These are phyloP conservation scores for Phyto melanocephala DNA, from an alignment of 2,888 invertebrate genomes.

Conservation along the genomic window DNA sequence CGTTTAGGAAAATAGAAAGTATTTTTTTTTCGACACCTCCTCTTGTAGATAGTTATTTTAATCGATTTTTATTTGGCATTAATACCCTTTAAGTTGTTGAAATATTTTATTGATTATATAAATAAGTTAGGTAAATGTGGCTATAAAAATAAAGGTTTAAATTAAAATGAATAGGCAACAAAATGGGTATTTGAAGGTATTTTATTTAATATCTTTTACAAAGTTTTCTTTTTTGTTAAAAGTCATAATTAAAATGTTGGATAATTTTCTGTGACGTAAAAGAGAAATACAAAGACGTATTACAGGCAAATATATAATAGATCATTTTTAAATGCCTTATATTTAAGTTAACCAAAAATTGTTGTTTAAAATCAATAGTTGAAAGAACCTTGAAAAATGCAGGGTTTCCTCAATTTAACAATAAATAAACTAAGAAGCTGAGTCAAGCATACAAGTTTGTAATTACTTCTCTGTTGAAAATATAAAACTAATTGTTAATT, in stretches of 20 bases:
- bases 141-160: neutral
- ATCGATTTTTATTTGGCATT: neutral
- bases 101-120: neutral
- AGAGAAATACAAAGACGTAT: too few species aligned
- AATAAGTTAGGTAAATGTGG: neutral
- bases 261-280: neutral
- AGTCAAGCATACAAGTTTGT: too few species aligned
- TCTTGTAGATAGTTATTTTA: neutral
- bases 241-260: neutral
- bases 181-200: too few species aligned
- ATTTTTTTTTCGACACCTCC: slow-evolving; percentile 14
- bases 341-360: too few species aligned
- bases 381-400: neutral
- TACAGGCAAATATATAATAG: too few species aligned
- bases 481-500: too few species aligned
- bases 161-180: neutral
- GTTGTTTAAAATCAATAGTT: neutral
- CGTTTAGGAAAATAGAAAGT: slow-evolving; percentile 75
- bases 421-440: too few species aligned
- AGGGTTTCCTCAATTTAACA: too few species aligned
- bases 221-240: neutral
- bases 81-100: neutral
- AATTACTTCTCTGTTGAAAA: too few species aligned
- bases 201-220: neutral
- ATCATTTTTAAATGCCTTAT: too few species aligned